Base-by-base conservation (phyloP, 2,113 vertebrate species). In the Procavia capensis region DNA sequence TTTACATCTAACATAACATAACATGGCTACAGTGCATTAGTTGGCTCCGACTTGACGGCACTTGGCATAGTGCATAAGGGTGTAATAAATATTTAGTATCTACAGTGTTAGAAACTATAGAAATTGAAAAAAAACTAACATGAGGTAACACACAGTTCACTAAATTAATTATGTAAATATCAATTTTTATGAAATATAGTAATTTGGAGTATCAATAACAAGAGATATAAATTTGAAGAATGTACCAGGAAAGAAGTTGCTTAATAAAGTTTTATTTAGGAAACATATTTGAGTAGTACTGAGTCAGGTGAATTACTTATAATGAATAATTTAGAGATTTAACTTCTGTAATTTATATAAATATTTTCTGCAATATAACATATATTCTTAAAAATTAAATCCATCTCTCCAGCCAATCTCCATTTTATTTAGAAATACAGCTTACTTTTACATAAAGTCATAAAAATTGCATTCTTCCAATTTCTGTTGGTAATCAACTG, bases 401-500 rank as follows among this genome's bases (percentile, higher is more conserved):
- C 75, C 98, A 70, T 93, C 80, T 98, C 50, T 96, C 97, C 96
- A 82, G 43, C 68, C 94, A 90, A 90, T 85, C 39, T 96, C 34
- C 95, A 97, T 98, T 98, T 97, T 76, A 93, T 93, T 68, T 94
- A 98, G 97, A 99, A 98, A 98, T 98, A 98, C 96, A 97, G 87
- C 91, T 97, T 93, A 63, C 93, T 96, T 98, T 98, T 98, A 98
- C 97, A 98, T 96, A 98, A 98, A 98, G 92, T 96, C 92, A 98
- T 98, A 98, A 98, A 98, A 98, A 98, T 98, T 98, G 81, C 92
- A 98, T 98, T 98, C 95, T 97, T 98, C 94, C 97, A 97, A 98
- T 98, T 98, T 98, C 93, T 96, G 76, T 95, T 97, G 96, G 98
- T 98, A 98, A 98, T 98, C 98, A 98, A 93, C 97, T 98, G 97